Evolutionary conservation across 1,140 invertebrate genomes (phyloP).

Genomic region (Zophobas atratus): DNA sequence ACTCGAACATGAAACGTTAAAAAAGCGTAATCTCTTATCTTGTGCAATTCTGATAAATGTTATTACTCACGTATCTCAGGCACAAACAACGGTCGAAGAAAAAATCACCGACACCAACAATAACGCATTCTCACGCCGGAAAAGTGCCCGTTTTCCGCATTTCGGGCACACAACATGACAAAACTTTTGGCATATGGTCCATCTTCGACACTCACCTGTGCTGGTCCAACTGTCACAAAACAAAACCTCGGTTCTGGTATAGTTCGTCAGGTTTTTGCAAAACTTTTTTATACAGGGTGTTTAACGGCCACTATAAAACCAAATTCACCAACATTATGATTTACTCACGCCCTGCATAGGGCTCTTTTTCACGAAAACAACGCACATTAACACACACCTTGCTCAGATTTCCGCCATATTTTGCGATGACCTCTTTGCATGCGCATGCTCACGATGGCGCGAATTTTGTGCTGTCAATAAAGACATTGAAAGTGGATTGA

Average conservation of each 20-base stretch:
- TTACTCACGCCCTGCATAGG: slow-evolving; percentile 13
- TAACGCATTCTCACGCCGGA: too few relatives aligned
- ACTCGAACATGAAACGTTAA: slow-evolving; percentile 8
- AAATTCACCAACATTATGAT: slow-evolving; percentile 6
- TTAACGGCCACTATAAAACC: slow-evolving; percentile 1
- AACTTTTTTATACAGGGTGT: background rate
- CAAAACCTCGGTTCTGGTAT: background rate
- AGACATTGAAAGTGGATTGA: background rate
- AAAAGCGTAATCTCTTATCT: background rate
- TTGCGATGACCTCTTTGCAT: slow-evolving; percentile 23
- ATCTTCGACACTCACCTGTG: slow-evolving; percentile 2
- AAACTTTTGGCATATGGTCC: slow-evolving; percentile 29
- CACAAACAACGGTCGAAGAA: too few relatives aligned
- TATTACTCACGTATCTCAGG: background rate
- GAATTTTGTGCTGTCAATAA: background rate
- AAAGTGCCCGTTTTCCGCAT: too few relatives aligned
- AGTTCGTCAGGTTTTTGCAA: background rate
- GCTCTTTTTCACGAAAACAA: background rate
- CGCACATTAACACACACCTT: background rate
- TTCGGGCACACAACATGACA: background rate
- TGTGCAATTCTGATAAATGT: background rate
- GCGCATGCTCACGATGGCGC: slow-evolving; percentile 9
- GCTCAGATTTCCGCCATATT: slow-evolving; percentile 17
- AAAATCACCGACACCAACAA: too few relatives aligned
- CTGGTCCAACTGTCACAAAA: slow-evolving; percentile 23